phyloP scores from a whole-genome alignment of 2,113 vertebrate genomes.

The mouse (Mus musculus) region GRCm39 chr3:137214001-137214500 shows the following conservation, averaged over 20 bases:
- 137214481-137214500: not conserved
- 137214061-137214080: not conserved
- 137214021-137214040: not conserved
- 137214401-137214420: not conserved
- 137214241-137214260: not conserved
- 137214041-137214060: not conserved
- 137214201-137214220: slow-evolving; percentile 7
- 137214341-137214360: not conserved
- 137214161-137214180: not conserved
- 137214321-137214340: slow-evolving; percentile 10
- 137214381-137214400: not conserved
- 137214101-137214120: too few relatives aligned
- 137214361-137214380: not conserved
- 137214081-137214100: not conserved
- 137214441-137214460: not conserved
- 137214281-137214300: not conserved
- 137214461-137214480: not conserved
- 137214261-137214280: not conserved
- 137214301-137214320: not conserved
- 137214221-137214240: not conserved
- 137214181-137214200: not conserved
- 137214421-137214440: not conserved
- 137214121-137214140: not conserved
- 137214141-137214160: not conserved
- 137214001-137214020: not conserved